Evolutionary conservation across 2,797 vertebrate genomes (phyloP).

Genomic region (Thunnus albacares): DNA sequence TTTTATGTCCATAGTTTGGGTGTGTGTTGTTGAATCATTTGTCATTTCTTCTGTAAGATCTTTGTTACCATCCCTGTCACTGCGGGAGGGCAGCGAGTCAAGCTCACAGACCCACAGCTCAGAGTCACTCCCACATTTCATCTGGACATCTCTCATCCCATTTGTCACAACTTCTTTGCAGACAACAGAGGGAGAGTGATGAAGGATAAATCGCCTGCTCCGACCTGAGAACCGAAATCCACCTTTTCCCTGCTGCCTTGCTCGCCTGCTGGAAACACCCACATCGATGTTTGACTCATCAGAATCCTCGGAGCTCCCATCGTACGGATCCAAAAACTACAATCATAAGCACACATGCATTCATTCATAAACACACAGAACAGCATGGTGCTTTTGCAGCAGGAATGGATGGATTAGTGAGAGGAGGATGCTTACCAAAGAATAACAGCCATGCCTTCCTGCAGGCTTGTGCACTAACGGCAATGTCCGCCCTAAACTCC

Average conservation of each 20-base stretch:
- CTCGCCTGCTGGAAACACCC: constrained; percentile 42
- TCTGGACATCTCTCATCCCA: constrained; percentile 61
- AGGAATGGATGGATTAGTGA: not conserved
- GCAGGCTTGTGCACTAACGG: constrained; percentile 57
- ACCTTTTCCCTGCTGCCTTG: constrained; percentile 60
- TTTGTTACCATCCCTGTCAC: constrained; percentile 9
- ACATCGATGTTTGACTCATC: constrained; percentile 43
- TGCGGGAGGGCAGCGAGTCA: constrained; percentile 37
- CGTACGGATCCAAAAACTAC: constrained; percentile 90
- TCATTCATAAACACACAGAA: not conserved
- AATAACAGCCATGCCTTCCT: constrained; percentile 66
- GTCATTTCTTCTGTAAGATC: constrained; percentile 29
- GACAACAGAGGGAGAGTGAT: constrained; percentile 48
- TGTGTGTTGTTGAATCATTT: constrained; percentile 28
- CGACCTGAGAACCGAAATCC: constrained; percentile 53
- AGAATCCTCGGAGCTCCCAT: constrained; percentile 89
- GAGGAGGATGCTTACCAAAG: constrained; percentile 62
- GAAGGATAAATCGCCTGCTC: constrained; percentile 54
- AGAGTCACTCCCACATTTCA: constrained; percentile 75
- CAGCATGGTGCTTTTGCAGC: not conserved
- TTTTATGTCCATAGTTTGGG: constrained; percentile 48
- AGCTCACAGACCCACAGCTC: constrained; percentile 48
- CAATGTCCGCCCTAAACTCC: constrained; percentile 38
- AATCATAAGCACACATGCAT: constrained; percentile 19
- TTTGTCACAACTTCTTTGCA: constrained; percentile 53